Evolutionary conservation across 2,888 invertebrate genomes (phyloP).

Genomic region (Stenolophus ochropezus): DNA sequence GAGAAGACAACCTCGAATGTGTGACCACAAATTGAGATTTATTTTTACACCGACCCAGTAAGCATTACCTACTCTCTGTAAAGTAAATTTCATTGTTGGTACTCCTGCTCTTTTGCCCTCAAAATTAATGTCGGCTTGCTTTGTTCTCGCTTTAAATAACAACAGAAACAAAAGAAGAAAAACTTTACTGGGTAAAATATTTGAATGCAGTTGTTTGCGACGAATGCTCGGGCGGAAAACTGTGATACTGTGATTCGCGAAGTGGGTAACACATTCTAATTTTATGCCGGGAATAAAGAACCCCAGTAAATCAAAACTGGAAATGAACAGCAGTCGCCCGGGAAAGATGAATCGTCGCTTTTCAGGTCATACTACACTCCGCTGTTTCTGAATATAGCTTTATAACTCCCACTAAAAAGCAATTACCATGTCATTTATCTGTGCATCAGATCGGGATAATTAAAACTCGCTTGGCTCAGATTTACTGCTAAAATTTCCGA

Average conservation of each 20-base stretch:
- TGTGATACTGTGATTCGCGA: conserved; percentile 33
- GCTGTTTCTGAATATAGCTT: conserved; percentile 5
- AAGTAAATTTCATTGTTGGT: conserved; percentile 45
- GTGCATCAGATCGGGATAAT: conserved; percentile 10
- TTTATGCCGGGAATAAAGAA: conserved; percentile 36
- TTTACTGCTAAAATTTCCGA: background rate
- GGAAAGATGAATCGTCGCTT: conserved; percentile 6
- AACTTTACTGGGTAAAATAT: conserved; percentile 27
- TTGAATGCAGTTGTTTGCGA: conserved; percentile 41
- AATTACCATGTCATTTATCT: conserved; percentile 5
- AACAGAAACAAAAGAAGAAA: conserved; percentile 50
- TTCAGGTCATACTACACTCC: conserved; percentile 9
- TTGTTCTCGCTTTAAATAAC: conserved; percentile 53
- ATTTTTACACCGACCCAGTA: conserved; percentile 36
- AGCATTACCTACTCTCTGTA: conserved; percentile 38
- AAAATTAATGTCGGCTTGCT: conserved; percentile 51
- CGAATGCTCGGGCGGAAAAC: conserved; percentile 28
- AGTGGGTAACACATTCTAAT: conserved; percentile 41
- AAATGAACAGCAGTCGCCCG: conserved; percentile 20
- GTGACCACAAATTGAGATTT: conserved; percentile 53
- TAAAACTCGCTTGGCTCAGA: background rate
- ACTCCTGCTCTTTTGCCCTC: conserved; percentile 34
- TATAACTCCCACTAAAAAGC: conserved; percentile 2
- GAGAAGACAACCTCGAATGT: conserved; percentile 21
- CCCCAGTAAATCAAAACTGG: conserved; percentile 24